Conservation (phyloP, 2,888 invertebrate genomes). For the Sussaba pulchella region DNA sequence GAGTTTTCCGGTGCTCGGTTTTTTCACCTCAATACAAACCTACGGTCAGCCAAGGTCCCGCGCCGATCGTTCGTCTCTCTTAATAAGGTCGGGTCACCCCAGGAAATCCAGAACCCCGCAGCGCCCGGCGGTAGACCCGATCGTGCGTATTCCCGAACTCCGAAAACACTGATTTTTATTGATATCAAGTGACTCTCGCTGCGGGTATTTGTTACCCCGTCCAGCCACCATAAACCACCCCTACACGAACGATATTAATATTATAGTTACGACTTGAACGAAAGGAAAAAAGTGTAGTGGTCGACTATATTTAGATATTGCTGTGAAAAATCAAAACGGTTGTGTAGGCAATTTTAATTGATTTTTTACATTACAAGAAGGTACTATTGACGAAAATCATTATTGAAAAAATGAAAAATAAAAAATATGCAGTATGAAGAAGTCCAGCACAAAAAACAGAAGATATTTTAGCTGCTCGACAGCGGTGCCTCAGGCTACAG, state of each 20-base stretch:
- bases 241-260: slow-evolving; percentile 36
- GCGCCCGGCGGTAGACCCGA: slow-evolving; percentile 13
- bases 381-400: background rate
- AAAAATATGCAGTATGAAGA: slow-evolving; percentile 12
- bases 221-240: slow-evolving; percentile 17
- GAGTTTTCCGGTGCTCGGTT: slow-evolving; percentile 63
- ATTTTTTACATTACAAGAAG: background rate
- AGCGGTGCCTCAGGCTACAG: slow-evolving; percentile 11
- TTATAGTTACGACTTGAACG: background rate
- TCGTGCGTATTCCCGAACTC: slow-evolving; percentile 16
- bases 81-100: slow-evolving; percentile 76
- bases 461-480: slow-evolving; percentile 20
- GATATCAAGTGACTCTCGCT: slow-evolving; percentile 45
- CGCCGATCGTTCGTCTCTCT: slow-evolving; percentile 76
- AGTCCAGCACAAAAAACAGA: slow-evolving; percentile 3
- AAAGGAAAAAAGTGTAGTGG: background rate
- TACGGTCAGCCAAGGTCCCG: slow-evolving; percentile 63
- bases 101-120: slow-evolving; percentile 46
- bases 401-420: background rate
- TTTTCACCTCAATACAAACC: slow-evolving; percentile 31
- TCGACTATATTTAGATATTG: background rate
- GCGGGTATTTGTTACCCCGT: slow-evolving; percentile 40
- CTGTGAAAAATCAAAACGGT: slow-evolving; percentile 2
- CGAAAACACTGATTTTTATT: slow-evolving; percentile 64
- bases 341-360: slow-evolving; percentile 1